Evolutionary conservation across 2,888 invertebrate species (phyloP).

Genomic region (Agrypnus murinus): DNA sequence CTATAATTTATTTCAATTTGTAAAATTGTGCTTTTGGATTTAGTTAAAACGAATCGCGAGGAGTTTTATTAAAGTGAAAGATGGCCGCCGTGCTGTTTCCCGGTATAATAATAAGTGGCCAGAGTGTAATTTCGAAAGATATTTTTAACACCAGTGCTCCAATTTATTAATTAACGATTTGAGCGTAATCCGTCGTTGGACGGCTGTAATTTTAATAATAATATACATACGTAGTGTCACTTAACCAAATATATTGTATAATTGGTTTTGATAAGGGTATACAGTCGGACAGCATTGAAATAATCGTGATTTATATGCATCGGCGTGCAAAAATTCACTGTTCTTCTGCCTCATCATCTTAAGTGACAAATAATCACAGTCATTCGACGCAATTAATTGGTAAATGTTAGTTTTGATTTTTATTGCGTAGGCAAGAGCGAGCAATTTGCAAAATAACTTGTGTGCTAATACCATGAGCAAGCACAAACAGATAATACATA

Average conservation of each 20-base stretch:
- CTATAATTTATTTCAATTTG: conserved; percentile 36
- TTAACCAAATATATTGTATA: conserved; percentile 71
- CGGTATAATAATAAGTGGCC: conserved; percentile 12
- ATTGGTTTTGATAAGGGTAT: conserved; percentile 72
- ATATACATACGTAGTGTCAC: conserved; percentile 68
- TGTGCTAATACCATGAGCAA: conserved; percentile 33
- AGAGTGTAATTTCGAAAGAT: conserved; percentile 42
- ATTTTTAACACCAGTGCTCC: conserved; percentile 56
- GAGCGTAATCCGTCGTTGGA: conserved; percentile 68
- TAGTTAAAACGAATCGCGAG: conserved; percentile 26
- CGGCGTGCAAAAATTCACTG: conserved; percentile 53
- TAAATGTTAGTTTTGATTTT: conserved; percentile 69
- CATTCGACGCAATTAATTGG: conserved; percentile 70
- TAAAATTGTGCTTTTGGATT: conserved; percentile 37
- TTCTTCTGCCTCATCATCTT: conserved; percentile 67
- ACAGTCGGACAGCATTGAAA: conserved; percentile 58
- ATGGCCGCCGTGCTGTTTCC: conserved; percentile 29
- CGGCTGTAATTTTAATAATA: conserved; percentile 70
- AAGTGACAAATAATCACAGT: conserved; percentile 71
- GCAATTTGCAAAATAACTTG: conserved; percentile 48
- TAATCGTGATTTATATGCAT: conserved; percentile 46
- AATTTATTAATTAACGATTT: conserved; percentile 71
- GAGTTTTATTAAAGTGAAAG: conserved; percentile 28
- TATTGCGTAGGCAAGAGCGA: conserved; percentile 58
- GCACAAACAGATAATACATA: conserved; percentile 11